Percentiles rank a stretch among this genome's conserved stretches.
These are phyloP conservation scores for Spinibarbus caldwelli DNA, from an alignment of 2,797 vertebrate genomes.

Conservation along the genomic window DNA sequence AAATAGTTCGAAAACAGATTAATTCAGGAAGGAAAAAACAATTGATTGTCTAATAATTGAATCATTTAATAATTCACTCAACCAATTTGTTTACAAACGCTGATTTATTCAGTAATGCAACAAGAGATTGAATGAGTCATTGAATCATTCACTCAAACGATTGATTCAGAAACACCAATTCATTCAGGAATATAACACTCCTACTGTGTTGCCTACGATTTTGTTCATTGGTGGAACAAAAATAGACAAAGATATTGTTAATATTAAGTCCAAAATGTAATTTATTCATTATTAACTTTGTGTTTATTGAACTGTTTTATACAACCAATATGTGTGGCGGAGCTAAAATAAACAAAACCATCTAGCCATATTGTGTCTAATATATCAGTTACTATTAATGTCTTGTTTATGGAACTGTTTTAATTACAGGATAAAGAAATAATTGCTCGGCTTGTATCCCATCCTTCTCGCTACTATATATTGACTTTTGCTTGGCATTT, in stretches of 20 bases:
- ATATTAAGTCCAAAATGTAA: neutral
- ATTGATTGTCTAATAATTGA: neutral
- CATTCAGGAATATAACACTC: neutral
- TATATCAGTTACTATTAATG: constrained; percentile 19
- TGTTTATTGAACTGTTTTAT: neutral
- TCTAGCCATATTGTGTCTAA: neutral
- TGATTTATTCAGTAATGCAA: neutral
- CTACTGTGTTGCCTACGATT: neutral
- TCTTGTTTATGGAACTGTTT: constrained; percentile 7
- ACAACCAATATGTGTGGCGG: neutral
- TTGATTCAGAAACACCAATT: neutral
- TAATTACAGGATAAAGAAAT: constrained; percentile 8
- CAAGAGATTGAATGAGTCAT: neutral
- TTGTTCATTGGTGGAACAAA: neutral
- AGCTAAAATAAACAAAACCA: neutral
- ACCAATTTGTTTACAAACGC: neutral
- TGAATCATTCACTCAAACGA: neutral
- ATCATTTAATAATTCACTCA: neutral
- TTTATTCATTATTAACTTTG: neutral
- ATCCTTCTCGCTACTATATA: constrained; percentile 10
- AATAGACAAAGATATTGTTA: neutral
- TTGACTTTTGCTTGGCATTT: constrained; percentile 23
- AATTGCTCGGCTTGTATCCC: neutral
- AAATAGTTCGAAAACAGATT: neutral
- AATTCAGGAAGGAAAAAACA: neutral